Base-by-base conservation (phyloP, 37 sponge, comb jelly and placozoan species). In the Crambe crambe region DNA sequence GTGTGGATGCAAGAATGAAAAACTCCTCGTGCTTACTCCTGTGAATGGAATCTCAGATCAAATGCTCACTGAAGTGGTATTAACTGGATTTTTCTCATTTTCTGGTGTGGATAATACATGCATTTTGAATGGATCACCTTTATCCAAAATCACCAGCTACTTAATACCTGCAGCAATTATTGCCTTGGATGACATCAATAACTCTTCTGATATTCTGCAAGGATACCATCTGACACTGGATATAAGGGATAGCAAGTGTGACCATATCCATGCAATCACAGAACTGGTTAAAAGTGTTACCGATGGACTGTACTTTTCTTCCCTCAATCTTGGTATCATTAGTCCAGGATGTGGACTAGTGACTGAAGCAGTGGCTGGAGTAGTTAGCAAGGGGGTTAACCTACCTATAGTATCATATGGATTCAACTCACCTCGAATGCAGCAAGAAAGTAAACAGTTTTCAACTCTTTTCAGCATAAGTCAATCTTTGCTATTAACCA, bases 101-200 rank as follows among this genome's bases (percentile, higher is more conserved):
- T 17, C 27, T 29, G 27, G 27, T 37, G 64, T 27, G 6, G 36
- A 36, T 37, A 10, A n/a, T n/a, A n/a, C n/a, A n/a, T n/a, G n/a
- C n/a, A n/a, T n/a, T n/a, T n/a, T n/a, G n/a, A n/a, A n/a, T n/a
- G n/a, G n/a, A n/a, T n/a, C n/a, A n/a, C n/a, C n/a, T n/a, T n/a
- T n/a, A n/a, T n/a, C n/a, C n/a, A n/a, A n/a, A n/a, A n/a, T n/a
- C 39, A 39, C 62, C 42, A 12, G 26, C 41, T 37, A 79, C 29
- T 43, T 67, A 17, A 42, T 79, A 21, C 69, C 79, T 6, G 79
- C 79, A 68, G 79, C 79, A 21, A 0, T 54, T 17, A 2, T 79
- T 18, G 78, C 78, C 36, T 1, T 78, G 10, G 78, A 78, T 27
- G 78, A 78, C 36, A 43, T 78, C 21, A 78, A 78, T 41, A 63